A percentile compares a stretch with the other conserved stretches of the same genome.
Conservation (phyloP, 1,140 invertebrate genomes). For the Meteorus sp. region DNA sequence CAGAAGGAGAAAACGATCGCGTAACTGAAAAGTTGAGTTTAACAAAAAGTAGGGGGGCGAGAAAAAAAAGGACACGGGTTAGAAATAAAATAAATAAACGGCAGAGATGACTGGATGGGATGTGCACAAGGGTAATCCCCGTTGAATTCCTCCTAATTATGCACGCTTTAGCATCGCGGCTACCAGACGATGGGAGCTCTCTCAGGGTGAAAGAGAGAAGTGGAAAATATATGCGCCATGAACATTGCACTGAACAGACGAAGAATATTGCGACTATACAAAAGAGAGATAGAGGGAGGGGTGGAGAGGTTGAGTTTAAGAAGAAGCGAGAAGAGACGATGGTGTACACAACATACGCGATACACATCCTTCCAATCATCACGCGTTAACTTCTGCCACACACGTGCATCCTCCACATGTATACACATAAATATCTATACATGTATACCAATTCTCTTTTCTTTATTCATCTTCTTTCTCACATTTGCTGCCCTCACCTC, state of each 20-base stretch:
- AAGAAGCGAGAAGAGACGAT: slow-evolving; percentile 12
- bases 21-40: background rate
- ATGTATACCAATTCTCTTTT: background rate
- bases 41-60: background rate
- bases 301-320: background rate
- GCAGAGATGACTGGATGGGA: slow-evolving; percentile 51
- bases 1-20: background rate
- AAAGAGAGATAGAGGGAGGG: no score
- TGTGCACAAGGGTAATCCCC: slow-evolving; percentile 54
- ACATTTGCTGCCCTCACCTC: background rate
- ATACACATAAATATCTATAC: no score
- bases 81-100: slow-evolving; percentile 6
- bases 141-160: slow-evolving; percentile 58
- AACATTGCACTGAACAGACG: background rate
- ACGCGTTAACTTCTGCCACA: background rate
- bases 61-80: background rate
- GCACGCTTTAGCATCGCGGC: slow-evolving; percentile 55
- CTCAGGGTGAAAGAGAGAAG: background rate
- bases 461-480: background rate
- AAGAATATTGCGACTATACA: slow-evolving; percentile 15
- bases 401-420: background rate
- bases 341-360: no score
- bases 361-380: slow-evolving; percentile 30
- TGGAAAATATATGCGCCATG: background rate
- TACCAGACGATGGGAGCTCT: slow-evolving; percentile 34